Conservation (phyloP, 2,113 vertebrate species). For the Brachirus orientalis region DNA sequence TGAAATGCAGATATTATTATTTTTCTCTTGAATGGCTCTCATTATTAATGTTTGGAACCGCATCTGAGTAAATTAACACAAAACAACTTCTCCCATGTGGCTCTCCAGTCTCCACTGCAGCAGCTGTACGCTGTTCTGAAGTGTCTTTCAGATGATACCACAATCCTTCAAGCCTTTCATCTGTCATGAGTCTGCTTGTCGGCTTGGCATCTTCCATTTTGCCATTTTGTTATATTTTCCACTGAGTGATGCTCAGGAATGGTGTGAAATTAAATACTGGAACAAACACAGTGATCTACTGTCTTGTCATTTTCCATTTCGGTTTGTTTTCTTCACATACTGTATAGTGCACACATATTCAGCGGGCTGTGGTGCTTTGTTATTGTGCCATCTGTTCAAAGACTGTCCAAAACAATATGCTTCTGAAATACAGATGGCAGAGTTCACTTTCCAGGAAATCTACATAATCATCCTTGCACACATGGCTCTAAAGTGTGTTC, state of each 20-base stretch:
- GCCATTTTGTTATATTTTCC: constrained; percentile 29
- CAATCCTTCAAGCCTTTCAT: background rate
- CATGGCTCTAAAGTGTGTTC: too few relatives aligned
- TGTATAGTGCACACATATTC: background rate
- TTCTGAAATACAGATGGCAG: constrained; percentile 10
- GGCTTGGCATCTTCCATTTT: constrained; percentile 4
- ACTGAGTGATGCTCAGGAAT: constrained; percentile 14
- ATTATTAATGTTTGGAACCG: background rate
- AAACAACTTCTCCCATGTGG: background rate
- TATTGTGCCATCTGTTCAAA: constrained; percentile 17
- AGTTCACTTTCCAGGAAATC: constrained; percentile 30
- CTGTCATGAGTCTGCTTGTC: constrained; percentile 8
- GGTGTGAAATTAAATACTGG: background rate
- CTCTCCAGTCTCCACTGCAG: background rate
- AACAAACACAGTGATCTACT: constrained; percentile 20
- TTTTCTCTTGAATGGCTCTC: background rate
- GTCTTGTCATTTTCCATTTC: constrained; percentile 9
- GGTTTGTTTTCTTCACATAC: constrained; percentile 21
- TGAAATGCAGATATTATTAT: background rate
- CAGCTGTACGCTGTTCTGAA: constrained; percentile 3
- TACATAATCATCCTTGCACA: too few relatives aligned
- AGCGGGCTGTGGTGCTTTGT: background rate
- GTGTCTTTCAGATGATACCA: constrained; percentile 19
- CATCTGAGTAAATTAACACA: constrained; percentile 9
- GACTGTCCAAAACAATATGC: constrained; percentile 28